These are phyloP conservation scores for Mionectes olivaceus DNA, from an alignment of 2,797 vertebrate genomes.

Conservation along the genomic window DNA sequence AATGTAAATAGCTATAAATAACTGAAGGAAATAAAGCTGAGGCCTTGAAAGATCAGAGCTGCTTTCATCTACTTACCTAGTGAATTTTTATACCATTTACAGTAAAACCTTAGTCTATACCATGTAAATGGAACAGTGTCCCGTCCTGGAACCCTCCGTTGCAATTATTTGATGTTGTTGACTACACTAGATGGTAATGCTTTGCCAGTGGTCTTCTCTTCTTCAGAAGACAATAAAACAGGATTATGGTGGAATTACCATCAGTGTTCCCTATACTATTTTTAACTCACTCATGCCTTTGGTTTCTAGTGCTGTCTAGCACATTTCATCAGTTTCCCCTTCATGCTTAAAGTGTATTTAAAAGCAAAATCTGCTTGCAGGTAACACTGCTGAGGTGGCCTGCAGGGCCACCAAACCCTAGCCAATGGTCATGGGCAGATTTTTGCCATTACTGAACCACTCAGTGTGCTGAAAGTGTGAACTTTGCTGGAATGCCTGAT, in stretches of 20 bases:
- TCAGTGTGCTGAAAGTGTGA: neutral
- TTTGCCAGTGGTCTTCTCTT: neutral
- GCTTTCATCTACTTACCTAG: neutral
- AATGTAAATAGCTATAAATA: neutral
- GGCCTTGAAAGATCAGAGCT: neutral
- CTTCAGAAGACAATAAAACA: neutral
- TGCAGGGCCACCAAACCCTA: neutral
- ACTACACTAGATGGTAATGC: neutral
- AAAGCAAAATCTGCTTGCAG: neutral
- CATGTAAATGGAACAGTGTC: neutral
- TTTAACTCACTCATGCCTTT: neutral
- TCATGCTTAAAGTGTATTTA: neutral
- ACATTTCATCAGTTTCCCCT: neutral
- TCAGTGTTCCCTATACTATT: neutral
- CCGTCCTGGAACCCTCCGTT: neutral
- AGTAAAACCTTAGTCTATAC: neutral
- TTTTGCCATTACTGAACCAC: neutral
- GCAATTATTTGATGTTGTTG: neutral
- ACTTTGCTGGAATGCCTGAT: neutral
- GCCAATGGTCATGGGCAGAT: neutral
- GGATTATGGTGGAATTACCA: neutral
- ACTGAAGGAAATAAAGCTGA: neutral
- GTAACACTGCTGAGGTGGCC: neutral
- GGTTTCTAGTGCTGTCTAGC: neutral
- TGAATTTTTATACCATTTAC: neutral